Evolutionary conservation across 2,888 invertebrate species (phyloP).

Genomic region (Heterodera filipjevi): DNA sequence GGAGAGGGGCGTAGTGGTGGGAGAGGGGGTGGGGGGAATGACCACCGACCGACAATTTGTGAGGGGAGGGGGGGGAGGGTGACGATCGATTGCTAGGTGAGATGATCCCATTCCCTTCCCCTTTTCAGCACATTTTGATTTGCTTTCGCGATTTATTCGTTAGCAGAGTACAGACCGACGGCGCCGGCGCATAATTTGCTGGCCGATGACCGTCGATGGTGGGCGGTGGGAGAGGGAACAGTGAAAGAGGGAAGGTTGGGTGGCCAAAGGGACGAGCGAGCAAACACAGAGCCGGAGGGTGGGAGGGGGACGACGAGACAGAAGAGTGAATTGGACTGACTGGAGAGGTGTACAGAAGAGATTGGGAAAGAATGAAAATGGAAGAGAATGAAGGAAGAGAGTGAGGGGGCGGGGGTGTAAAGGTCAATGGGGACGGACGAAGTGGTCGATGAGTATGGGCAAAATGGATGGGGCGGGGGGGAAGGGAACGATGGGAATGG

Average conservation of each 20-base stretch:
- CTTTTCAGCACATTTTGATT: not conserved
- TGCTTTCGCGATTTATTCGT: not conserved
- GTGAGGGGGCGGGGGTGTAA: constrained; percentile 7
- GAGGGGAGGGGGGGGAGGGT: not conserved
- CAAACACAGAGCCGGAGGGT: not conserved
- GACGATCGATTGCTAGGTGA: not conserved
- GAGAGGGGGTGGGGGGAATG: not conserved
- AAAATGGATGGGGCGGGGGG: constrained; percentile 15
- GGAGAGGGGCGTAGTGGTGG: not conserved
- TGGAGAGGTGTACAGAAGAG: constrained; percentile 17
- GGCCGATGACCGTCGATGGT: not conserved
- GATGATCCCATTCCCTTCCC: not conserved
- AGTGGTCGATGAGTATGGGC: not conserved
- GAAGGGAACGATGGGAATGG: not conserved
- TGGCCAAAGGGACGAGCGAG: constrained; percentile 1
- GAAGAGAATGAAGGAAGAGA: too few relatives aligned
- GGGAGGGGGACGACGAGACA: not conserved
- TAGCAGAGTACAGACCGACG: not conserved
- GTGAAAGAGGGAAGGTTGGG: not conserved
- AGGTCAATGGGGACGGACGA: constrained; percentile 11
- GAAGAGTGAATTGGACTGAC: constrained; percentile 16
- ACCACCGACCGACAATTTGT: constrained; percentile 5
- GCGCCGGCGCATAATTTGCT: constrained; percentile 12
- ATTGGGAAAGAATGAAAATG: constrained; percentile 5
- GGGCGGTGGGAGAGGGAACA: not conserved